Base-by-base conservation (phyloP, 2,113 vertebrate genomes). In the Hepsetus odoe region DNA sequence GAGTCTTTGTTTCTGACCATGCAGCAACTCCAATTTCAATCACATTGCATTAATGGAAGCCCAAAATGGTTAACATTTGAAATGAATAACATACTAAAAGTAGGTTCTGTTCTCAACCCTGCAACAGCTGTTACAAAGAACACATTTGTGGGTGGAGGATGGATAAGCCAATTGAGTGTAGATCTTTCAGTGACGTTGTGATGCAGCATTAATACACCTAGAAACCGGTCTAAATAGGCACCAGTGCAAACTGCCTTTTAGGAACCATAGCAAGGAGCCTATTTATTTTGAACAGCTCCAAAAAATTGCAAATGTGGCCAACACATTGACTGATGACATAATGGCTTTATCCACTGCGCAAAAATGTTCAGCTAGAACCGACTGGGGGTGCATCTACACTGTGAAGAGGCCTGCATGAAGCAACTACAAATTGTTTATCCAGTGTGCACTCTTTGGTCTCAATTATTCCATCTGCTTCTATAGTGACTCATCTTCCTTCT, bases 381-480 rank as follows among this genome's bases (percentile, higher is more conserved):
- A 44, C 24, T 22, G 20, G 16, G 22, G 22, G 30, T 14, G 12
- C 35, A 10, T 71, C 14, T 61, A 24, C 20, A 16, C 74, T n/a
- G 20, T 70, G 6, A 70, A 64, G 51, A 59, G 22, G 40, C 24
- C 7, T 40, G 51, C 9, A 1, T 40, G 32, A 68, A 32, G 55
- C 53, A 24, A 28, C 28, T 18, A 49, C 30, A 67, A 69, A 71
- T 32, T 68, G 53, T 82, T 73, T 74, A 73, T 53, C 35, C 61
- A 53, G 64, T 32, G 24, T 40, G 32, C 40, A 26, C 65, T 69
- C 10, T 4, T 33, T 70, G 56, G 42, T 80, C 62, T 80, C 71
- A 68, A 73, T 80, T 83, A 77, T 49, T 65, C 58, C 44, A 79
- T 83, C 82, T 72, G 68, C 62, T 80, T 61, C 42, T 72, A 70